Conservation (phyloP, 2,113 vertebrate species). For the Cygnus atratus region DNA sequence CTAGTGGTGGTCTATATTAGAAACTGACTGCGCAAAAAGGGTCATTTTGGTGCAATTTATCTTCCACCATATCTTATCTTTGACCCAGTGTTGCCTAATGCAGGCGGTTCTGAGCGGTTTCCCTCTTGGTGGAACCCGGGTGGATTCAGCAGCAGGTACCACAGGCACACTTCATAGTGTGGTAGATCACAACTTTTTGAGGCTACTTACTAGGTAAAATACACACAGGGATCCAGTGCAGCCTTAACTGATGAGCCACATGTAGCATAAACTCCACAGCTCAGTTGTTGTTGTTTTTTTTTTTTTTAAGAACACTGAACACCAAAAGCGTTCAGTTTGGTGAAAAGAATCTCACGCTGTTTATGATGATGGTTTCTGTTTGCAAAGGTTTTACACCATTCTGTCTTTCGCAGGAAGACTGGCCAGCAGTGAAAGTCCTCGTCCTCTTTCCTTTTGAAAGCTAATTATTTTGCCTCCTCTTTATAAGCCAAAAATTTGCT, state of each 20-base stretch:
- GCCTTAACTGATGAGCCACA: not conserved
- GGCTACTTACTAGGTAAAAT: not conserved
- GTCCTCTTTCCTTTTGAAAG: not conserved
- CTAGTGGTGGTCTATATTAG: not conserved
- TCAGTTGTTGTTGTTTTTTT: not conserved
- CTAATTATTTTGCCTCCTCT: not conserved
- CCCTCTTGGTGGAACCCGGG: not conserved
- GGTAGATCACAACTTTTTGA: not conserved
- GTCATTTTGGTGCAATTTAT: not conserved
- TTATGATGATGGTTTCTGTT: not conserved
- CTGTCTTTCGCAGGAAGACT: not conserved
- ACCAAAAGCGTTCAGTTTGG: not conserved
- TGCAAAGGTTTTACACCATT: not conserved
- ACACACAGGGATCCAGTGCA: not conserved
- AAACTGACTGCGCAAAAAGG: not conserved
- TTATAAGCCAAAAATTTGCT: not conserved
- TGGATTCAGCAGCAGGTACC: not conserved
- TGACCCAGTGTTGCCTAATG: not conserved
- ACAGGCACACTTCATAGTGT: fast-evolving
- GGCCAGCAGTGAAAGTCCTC: not conserved
- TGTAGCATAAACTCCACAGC: not conserved
- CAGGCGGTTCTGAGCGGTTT: not conserved
- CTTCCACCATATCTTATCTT: not conserved
- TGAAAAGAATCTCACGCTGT: not conserved
- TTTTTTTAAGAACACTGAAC: not conserved